Percentiles rank a stretch among this genome's conserved stretches.
phyloP scores from a whole-genome alignment of 1,140 invertebrate species.

The Acyrthosiphon pisum region DNA sequence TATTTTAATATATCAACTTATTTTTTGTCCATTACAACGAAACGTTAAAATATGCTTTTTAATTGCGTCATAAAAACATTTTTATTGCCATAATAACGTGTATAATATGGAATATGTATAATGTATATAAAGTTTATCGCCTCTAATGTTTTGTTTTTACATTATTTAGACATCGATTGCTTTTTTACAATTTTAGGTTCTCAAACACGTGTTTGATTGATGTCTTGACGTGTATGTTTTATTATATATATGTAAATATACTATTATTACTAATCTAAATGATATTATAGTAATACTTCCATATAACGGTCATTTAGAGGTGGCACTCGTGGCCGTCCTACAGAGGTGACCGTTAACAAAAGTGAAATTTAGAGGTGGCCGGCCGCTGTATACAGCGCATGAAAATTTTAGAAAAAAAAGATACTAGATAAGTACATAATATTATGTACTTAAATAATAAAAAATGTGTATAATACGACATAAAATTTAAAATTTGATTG shows the following conservation, averaged over 20 bases:
- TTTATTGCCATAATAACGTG: neutral
- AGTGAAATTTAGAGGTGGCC: no score
- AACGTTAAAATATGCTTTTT: neutral
- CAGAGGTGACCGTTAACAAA: no score
- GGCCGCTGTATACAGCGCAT: neutral
- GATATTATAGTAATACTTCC: neutral
- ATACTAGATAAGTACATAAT: neutral
- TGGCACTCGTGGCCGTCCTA: no score
- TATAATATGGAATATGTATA: neutral
- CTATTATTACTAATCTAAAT: neutral
- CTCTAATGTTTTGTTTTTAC: neutral
- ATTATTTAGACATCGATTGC: neutral
- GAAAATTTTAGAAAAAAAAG: neutral
- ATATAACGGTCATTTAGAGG: neutral
- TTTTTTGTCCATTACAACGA: neutral
- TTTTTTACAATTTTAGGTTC: neutral
- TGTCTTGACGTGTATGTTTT: neutral
- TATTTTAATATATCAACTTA: neutral
- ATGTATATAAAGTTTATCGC: neutral
- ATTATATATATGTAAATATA: neutral
- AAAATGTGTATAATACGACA: no score
- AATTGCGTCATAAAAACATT: neutral
- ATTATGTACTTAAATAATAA: neutral
- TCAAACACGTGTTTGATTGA: neutral
- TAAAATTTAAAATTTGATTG: no score